Evolutionary conservation across 30 jellyfish, hydroid and myxozoan species (phyloP).

Genomic region (Morbakka virulenta): DNA sequence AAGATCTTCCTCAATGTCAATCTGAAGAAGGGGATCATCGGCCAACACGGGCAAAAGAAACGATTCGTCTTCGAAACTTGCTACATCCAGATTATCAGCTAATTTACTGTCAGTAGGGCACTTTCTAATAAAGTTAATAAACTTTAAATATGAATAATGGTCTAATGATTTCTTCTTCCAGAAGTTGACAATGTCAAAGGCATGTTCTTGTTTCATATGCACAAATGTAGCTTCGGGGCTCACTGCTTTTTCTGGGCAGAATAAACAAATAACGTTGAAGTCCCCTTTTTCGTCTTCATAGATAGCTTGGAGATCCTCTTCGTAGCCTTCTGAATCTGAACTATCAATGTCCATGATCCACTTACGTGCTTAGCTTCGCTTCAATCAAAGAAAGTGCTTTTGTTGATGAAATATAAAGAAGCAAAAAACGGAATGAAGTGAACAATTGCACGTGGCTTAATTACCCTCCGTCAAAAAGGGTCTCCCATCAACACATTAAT

Average conservation of each 20-base stretch:
- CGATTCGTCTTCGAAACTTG: constrained; percentile 47
- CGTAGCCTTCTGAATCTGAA: constrained; percentile 73
- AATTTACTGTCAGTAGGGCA: constrained; percentile 4
- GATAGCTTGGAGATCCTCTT: no score
- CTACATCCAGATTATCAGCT: not conserved
- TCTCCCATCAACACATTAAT: no score
- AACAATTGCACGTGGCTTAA: no score
- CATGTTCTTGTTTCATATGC: constrained; percentile 52
- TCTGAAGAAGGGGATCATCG: constrained; percentile 73
- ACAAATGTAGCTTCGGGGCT: constrained; percentile 21
- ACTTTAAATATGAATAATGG: constrained; percentile 56
- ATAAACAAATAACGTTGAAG: constrained; percentile 35
- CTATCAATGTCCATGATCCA: constrained; percentile 44
- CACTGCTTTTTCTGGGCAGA: constrained; percentile 31
- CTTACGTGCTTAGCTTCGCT: no score
- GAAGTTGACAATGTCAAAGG: constrained; percentile 24
- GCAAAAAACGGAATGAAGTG: no score
- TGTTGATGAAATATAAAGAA: no score
- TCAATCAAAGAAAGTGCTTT: no score
- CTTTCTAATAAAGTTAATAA: constrained; percentile 57
- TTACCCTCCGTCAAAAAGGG: no score
- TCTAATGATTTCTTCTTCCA: constrained; percentile 36
- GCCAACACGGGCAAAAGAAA: constrained; percentile 58
- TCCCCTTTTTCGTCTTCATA: constrained; percentile 43
- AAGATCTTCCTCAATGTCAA: constrained; percentile 55